Evolutionary conservation across 1,140 invertebrate genomes (phyloP), one percentile per base, ranked within the genome.

Genomic region (Brachionus manjavacas): DNA sequence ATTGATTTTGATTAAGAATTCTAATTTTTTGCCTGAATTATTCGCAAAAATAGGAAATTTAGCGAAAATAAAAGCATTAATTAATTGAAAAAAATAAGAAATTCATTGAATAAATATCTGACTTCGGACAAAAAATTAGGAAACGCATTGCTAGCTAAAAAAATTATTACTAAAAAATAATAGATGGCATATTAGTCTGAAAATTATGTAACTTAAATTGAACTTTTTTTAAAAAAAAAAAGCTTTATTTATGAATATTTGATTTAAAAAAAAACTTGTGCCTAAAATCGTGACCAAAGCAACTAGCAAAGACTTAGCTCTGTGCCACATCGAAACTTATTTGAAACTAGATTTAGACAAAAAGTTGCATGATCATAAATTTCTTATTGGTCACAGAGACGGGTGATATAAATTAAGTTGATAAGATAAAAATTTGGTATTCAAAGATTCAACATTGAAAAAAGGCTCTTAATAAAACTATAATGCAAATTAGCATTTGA

Each of bases 401-500:
- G 52, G 52, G 52, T 60, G 52, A 60, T 60, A 60, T 60, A 60
- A 60, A 60, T 60, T 60, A 60, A 25, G 52, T 6, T 60, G 52
- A 60, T 60, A 60, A 60, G 52, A 60, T 60, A 60, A 60, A 60
- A 60, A 60, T 20, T 60, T 60, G 52, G 20, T 23, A 60, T 60
- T 60, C 52, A 60, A 60, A 60, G 20, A 52, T 60, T 60, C 52
- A 60, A 60, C 52, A 60, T 60, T 60, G 52, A 60, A 20, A 60
- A 20, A 60, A 60, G 20, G 20, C n/a, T 60, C n/a, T 8, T 60
- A 60, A 60, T 60, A 20, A 60, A 60, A 20, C 46, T 52, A 60
- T 20, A 20, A 60, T 68, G 66, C 25, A 68, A 68, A 68, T 68
- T 68, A 68, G 66, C 25, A 68, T 68, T 68, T 68, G 31, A 68